These are phyloP conservation scores for Pristionchus pacificus DNA, from an alignment of 1,140 invertebrate species.

Conservation along the genomic window DNA sequence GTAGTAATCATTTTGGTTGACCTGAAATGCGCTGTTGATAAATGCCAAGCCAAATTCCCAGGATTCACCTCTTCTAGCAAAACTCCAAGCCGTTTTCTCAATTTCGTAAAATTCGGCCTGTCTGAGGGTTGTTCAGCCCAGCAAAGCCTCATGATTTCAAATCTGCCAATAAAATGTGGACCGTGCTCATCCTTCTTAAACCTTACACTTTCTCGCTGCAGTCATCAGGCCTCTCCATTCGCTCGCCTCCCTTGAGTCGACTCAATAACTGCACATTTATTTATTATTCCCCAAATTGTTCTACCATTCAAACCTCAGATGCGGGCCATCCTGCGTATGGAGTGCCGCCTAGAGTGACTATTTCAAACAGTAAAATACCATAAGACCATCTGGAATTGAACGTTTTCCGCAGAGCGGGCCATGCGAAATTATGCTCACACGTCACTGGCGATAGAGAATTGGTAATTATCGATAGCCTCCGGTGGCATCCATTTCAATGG, in stretches of 20 bases:
- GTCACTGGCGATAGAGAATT: constrained; percentile 61
- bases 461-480: constrained; percentile 60
- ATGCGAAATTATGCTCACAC: too few relatives aligned
- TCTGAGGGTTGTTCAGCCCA: constrained; percentile 42
- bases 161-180: constrained; percentile 36
- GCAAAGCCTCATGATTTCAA: constrained; percentile 50
- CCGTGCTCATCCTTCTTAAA: too few relatives aligned
- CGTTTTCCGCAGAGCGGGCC: too few relatives aligned
- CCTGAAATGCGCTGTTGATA: too few relatives aligned
- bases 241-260: constrained; percentile 56
- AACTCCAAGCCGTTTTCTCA: constrained; percentile 47
- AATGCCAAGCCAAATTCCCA: constrained; percentile 32
- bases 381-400: constrained; percentile 62
- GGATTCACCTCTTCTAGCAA: constrained; percentile 52
- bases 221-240: constrained; percentile 61
- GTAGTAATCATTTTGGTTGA: too few relatives aligned
- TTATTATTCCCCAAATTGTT: background rate
- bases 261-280: constrained; percentile 52
- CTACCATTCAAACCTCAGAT: background rate
- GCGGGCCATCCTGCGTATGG: constrained; percentile 56
- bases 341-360: constrained; percentile 59
- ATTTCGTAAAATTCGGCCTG: constrained; percentile 41
- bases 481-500: constrained; percentile 51
- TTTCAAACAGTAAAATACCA: constrained; percentile 62
- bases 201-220: constrained; percentile 61